phyloP scores from a whole-genome alignment of 2,113 vertebrate genomes.

The Ptychochromis oligacanthus region DNA sequence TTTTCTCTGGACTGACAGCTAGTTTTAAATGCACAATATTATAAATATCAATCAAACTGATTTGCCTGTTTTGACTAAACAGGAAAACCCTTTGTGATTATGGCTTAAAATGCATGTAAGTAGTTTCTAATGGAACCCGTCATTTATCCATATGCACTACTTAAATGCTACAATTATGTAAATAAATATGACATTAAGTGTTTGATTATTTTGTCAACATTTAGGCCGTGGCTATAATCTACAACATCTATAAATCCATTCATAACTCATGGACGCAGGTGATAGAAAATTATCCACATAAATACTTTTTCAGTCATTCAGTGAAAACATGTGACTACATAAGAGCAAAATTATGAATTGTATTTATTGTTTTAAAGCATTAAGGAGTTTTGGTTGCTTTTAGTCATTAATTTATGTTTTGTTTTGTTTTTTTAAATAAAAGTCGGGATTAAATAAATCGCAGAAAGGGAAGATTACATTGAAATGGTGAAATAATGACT shows the following conservation, averaged over 20 bases:
- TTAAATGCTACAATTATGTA: background rate
- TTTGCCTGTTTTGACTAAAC: background rate
- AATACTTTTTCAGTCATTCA: too few species aligned
- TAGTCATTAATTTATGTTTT: background rate
- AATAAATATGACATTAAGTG: background rate
- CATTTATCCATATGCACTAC: background rate
- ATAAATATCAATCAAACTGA: background rate
- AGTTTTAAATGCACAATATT: too few species aligned
- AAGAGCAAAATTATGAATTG: too few species aligned
- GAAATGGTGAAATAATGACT: background rate
- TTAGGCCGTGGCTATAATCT: background rate
- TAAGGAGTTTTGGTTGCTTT: background rate
- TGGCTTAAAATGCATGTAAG: background rate
- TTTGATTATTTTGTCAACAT: background rate
- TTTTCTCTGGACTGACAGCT: background rate
- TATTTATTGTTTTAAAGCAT: background rate
- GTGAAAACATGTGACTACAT: too few species aligned
- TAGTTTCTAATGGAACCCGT: background rate
- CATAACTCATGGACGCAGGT: background rate
- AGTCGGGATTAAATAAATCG: background rate
- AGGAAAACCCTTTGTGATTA: background rate
- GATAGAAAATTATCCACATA: background rate
- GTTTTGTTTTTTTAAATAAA: too few species aligned
- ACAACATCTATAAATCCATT: background rate
- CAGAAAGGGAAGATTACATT: background rate